Percentiles rank a stretch among this genome's conserved stretches.
phyloP scores from a whole-genome alignment of 2,888 invertebrate species.

The Aelia acuminata region DNA sequence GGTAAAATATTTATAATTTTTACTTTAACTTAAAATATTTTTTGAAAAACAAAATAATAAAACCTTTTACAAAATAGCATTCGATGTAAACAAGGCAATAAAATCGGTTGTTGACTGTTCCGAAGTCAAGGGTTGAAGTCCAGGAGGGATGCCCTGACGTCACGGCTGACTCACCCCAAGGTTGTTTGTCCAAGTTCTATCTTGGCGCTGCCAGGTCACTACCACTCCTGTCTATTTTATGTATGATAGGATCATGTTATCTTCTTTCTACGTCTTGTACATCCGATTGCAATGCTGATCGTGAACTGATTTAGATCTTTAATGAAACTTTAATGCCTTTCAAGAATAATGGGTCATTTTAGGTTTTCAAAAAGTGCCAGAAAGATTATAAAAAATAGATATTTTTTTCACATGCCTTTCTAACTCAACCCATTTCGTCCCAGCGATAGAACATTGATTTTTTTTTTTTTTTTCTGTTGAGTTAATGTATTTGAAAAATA shows the following conservation, averaged over 20 bases:
- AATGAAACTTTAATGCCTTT: background rate
- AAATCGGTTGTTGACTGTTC: background rate
- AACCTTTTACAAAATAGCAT: background rate
- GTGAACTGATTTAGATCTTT: background rate
- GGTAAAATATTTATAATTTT: background rate
- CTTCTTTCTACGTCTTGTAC: background rate
- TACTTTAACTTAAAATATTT: background rate
- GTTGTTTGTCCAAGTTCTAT: background rate
- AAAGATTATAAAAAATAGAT: too few relatives aligned
- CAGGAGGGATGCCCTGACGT: background rate
- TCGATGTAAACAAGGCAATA: background rate
- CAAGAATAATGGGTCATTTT: background rate
- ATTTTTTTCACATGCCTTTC: too few relatives aligned
- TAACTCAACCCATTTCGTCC: too few relatives aligned
- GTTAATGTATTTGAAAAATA: too few relatives aligned
- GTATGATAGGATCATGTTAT: background rate
- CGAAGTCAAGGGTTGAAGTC: background rate
- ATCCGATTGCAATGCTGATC: background rate
- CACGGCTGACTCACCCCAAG: background rate
- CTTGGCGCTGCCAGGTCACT: background rate
- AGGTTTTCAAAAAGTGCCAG: too few relatives aligned
- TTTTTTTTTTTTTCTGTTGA: too few relatives aligned
- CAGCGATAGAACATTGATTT: too few relatives aligned
- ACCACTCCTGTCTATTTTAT: background rate
- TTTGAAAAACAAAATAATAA: background rate